Percentiles rank a stretch among this genome's conserved stretches.
Evolutionary conservation across 2,888 invertebrate genomes (phyloP).

Genomic region (Seira sanloemensis): DNA sequence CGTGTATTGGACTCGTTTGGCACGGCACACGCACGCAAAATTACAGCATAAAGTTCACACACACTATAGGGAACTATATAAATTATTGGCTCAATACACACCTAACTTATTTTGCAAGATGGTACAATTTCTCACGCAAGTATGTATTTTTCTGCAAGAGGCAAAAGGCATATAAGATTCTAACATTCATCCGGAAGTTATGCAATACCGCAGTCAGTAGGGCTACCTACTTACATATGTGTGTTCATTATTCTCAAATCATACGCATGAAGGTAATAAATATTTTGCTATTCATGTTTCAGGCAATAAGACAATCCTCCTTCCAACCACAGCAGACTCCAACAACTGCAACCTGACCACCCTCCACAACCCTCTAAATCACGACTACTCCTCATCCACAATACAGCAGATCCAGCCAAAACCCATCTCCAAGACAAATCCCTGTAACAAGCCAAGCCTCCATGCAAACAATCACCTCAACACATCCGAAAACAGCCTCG

Average conservation of each 20-base stretch:
- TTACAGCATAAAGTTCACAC: too few relatives aligned
- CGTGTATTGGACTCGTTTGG: too few relatives aligned
- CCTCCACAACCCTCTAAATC: constrained; percentile 35
- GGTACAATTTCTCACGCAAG: not conserved
- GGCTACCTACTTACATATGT: too few relatives aligned
- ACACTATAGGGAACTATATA: too few relatives aligned
- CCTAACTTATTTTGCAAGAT: too few relatives aligned
- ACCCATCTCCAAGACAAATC: not conserved
- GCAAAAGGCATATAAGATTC: not conserved
- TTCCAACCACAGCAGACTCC: constrained; percentile 42
- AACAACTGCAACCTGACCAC: constrained; percentile 45
- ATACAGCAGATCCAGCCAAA: constrained; percentile 15
- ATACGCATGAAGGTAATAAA: not conserved
- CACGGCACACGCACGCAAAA: too few relatives aligned
- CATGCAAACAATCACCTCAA: not conserved
- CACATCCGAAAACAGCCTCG: constrained; percentile 30
- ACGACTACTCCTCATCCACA: constrained; percentile 24
- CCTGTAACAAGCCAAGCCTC: not conserved
- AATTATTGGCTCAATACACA: too few relatives aligned
- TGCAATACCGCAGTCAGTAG: too few relatives aligned
- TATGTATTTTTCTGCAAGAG: not conserved
- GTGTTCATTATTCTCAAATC: too few relatives aligned
- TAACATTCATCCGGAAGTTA: too few relatives aligned
- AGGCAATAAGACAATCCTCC: constrained; percentile 21
- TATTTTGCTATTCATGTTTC: not conserved